Evolutionary conservation across 1,140 invertebrate genomes (phyloP).

Genomic region (Charaxes varanes): DNA sequence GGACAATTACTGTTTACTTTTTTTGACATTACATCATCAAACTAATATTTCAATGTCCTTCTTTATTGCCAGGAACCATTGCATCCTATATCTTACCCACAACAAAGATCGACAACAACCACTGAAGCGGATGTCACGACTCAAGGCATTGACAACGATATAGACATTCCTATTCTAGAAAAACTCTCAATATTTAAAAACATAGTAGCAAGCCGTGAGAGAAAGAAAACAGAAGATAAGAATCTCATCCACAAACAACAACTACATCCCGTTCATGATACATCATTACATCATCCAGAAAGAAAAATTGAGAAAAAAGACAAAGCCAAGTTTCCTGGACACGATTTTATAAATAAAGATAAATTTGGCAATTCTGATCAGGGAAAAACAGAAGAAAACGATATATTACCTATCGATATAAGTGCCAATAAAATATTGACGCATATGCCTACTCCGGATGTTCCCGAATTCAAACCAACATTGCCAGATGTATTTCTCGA

Average conservation of each 20-base stretch:
- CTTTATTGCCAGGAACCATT: constrained; percentile 45
- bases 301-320: constrained; percentile 64
- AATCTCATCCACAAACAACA: constrained; percentile 46
- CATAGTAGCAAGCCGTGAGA: constrained; percentile 39
- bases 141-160: constrained; percentile 35
- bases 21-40: too few relatives aligned
- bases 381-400: too few relatives aligned
- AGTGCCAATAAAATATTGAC: too few relatives aligned
- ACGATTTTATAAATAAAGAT: constrained; percentile 2
- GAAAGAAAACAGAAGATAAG: constrained; percentile 27
- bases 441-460: too few relatives aligned
- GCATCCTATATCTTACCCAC: constrained; percentile 28
- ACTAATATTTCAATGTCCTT: too few relatives aligned
- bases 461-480: constrained; percentile 50
- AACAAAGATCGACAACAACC: constrained; percentile 13
- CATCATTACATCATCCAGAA: constrained; percentile 38
- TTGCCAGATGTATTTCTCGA: constrained; percentile 36
- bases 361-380: too few relatives aligned
- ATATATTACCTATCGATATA: too few relatives aligned
- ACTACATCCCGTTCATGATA: constrained; percentile 52
- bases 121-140: constrained; percentile 13
- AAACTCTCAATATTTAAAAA: constrained; percentile 59
- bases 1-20: too few relatives aligned
- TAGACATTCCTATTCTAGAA: constrained; percentile 39
- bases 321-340: constrained; percentile 28